A percentile compares a stretch with the other conserved stretches of the same genome.
Evolutionary conservation across 2,113 vertebrate genomes (phyloP).

Genomic region (Tachysurus vachellii): DNA sequence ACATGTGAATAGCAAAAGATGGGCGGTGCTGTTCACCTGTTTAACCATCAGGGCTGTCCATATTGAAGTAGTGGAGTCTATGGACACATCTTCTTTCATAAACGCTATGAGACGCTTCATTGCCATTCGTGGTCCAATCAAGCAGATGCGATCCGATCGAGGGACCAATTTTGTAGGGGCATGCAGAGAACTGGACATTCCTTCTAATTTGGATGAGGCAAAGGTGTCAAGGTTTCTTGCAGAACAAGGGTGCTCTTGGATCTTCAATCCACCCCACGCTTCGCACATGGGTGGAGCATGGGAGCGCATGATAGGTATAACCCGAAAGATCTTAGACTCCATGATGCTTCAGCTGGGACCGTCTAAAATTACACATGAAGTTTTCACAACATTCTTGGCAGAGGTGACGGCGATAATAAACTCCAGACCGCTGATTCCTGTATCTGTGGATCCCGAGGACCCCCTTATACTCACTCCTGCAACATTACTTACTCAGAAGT

Average conservation of each 20-base stretch:
- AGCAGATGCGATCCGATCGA: not conserved
- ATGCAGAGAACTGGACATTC: not conserved
- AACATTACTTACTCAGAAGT: too few relatives aligned
- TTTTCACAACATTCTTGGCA: not conserved
- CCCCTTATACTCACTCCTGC: constrained; percentile 1
- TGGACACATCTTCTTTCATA: not conserved
- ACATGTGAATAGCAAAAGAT: not conserved
- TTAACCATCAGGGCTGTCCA: not conserved
- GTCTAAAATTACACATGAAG: too few relatives aligned
- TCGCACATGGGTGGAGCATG: too few relatives aligned
- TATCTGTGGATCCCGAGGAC: constrained; percentile 1
- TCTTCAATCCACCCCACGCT: not conserved
- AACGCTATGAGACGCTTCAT: not conserved
- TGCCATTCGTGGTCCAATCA: not conserved
- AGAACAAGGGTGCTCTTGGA: constrained; percentile 9
- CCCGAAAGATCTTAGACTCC: not conserved
- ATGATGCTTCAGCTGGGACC: too few relatives aligned
- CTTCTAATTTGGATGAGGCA: not conserved
- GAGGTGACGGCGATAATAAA: not conserved
- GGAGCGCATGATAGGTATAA: not conserved
- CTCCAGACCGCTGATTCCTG: not conserved
- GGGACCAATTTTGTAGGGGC: not conserved
- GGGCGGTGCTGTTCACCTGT: not conserved
- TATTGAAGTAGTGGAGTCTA: not conserved
- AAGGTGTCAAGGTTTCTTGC: too few relatives aligned